Conservation (phyloP, 2,888 invertebrate species). For the Polydesmus complanatus region DNA sequence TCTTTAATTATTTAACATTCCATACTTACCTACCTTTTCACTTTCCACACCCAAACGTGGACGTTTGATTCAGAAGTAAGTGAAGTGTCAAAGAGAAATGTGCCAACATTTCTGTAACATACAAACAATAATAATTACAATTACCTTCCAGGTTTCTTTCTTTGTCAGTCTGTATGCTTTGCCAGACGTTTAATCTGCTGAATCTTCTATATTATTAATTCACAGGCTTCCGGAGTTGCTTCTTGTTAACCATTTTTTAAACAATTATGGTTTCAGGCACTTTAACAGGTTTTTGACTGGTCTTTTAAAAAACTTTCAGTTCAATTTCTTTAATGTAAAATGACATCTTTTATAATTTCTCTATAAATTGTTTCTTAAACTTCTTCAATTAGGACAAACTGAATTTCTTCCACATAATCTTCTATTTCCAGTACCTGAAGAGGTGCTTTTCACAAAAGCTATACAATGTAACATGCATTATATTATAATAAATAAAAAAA, state of each 20-base stretch:
- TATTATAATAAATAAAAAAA: slow-evolving; percentile 2
- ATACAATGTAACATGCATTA: background rate
- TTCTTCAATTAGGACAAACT: slow-evolving; percentile 78
- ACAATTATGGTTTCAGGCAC: slow-evolving; percentile 70
- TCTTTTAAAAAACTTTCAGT: slow-evolving; percentile 68
- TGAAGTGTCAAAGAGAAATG: no score
- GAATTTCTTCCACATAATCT: slow-evolving; percentile 59
- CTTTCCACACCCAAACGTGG: no score
- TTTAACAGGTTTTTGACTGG: slow-evolving; percentile 69
- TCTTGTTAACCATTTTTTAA: slow-evolving; percentile 75
- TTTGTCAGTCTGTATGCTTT: no score
- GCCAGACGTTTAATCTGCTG: no score
- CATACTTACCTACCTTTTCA: no score
- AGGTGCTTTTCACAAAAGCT: slow-evolving; percentile 16
- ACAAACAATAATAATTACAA: no score
- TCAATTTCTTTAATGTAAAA: slow-evolving; percentile 88
- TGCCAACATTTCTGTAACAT: no score
- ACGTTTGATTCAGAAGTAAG: no score
- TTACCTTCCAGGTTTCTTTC: no score
- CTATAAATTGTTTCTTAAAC: slow-evolving; percentile 80
- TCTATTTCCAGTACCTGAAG: slow-evolving; percentile 30
- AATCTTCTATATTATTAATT: no score
- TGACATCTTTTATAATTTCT: slow-evolving; percentile 68
- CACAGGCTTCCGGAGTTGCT: slow-evolving; percentile 72
- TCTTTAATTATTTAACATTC: no score